These are phyloP conservation scores for Drosophila merina DNA, from an alignment of 2,888 invertebrate species.

Conservation along the genomic window DNA sequence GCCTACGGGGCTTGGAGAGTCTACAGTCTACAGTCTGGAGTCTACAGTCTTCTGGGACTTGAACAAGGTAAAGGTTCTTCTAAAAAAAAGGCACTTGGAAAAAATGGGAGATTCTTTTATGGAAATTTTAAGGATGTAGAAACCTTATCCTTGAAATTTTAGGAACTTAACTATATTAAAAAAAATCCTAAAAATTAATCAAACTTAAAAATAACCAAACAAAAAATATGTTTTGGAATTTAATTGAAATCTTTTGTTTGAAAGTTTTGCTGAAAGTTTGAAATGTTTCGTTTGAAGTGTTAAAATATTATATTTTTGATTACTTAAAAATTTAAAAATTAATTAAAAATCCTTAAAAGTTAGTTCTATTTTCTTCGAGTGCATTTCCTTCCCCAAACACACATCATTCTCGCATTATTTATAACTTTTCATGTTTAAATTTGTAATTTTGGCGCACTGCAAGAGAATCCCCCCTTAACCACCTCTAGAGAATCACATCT, in stretches of 20 bases:
- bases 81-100: neutral
- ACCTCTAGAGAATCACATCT: conserved; percentile 17
- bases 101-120: neutral
- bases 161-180: no score
- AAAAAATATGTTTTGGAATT: no score
- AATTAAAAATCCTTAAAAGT: no score
- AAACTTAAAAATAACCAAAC: no score
- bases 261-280: no score
- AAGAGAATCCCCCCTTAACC: conserved; percentile 5
- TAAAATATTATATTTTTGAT: no score
- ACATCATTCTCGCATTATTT: conserved; percentile 66
- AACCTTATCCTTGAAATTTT: neutral
- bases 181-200: no score
- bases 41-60: neutral
- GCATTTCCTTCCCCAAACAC: conserved; percentile 3
- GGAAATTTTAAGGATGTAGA: no score
- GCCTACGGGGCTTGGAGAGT: conserved; percentile 58
- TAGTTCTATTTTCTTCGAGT: neutral
- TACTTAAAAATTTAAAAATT: no score
- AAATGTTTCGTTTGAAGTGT: no score
- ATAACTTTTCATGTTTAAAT: conserved; percentile 73
- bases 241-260: no score
- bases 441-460: conserved; percentile 69
- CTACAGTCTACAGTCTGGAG: conserved; percentile 36
- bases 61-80: neutral